Conservation (phyloP, 2,888 invertebrate genomes). For the Drosophila melanocephala region DNA sequence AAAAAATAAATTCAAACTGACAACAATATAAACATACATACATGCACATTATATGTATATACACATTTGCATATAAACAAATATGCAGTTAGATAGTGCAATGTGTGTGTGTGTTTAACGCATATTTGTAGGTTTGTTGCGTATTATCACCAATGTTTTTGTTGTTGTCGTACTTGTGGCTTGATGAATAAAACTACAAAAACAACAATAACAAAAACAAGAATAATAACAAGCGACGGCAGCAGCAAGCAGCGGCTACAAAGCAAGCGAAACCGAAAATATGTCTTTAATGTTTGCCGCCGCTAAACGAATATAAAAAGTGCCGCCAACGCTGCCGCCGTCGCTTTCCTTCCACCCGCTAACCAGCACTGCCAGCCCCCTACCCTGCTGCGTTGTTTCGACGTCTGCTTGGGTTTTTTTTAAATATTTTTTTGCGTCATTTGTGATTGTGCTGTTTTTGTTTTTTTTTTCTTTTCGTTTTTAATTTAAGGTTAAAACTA, state of each 20-base stretch:
- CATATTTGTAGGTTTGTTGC: slow-evolving; percentile 25
- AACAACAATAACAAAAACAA: slow-evolving; percentile 35
- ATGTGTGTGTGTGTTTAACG: slow-evolving; percentile 10
- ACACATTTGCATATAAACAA: background rate
- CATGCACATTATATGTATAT: background rate
- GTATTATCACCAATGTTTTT: slow-evolving; percentile 55
- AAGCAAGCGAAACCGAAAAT: slow-evolving; percentile 70
- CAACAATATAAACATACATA: background rate
- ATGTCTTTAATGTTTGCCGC: slow-evolving; percentile 74
- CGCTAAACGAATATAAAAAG: slow-evolving; percentile 74
- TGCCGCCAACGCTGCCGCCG: slow-evolving; percentile 67
- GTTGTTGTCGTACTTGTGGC: slow-evolving; percentile 40
- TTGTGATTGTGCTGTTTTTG: slow-evolving; percentile 11
- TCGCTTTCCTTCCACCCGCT: slow-evolving; percentile 27
- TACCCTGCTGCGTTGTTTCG: background rate
- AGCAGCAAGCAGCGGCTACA: slow-evolving; percentile 38
- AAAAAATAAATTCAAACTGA: background rate
- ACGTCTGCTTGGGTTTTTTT: background rate
- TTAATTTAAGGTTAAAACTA: background rate
- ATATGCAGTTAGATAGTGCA: slow-evolving; percentile 7
- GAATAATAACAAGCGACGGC: slow-evolving; percentile 41
- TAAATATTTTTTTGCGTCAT: slow-evolving; percentile 5
- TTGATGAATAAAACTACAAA: slow-evolving; percentile 60
- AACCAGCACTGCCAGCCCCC: background rate
- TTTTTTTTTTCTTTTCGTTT: slow-evolving; percentile 1